Conservation (phyloP, 2,888 invertebrate species). For the Folsomia candida region DNA sequence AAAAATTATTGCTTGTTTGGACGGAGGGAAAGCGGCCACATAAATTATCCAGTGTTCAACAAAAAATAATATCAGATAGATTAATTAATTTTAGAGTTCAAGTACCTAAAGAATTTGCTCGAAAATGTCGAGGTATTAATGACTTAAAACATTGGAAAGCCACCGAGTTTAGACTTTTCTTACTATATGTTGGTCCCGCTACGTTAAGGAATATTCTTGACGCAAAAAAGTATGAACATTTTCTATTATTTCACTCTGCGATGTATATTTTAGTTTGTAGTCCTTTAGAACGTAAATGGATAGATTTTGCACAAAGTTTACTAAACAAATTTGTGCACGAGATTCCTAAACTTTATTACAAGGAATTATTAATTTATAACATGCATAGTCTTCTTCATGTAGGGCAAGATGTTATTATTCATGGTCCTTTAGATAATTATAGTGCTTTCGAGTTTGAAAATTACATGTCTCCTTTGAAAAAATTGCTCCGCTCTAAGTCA, state of each 20-base stretch:
- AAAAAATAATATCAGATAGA: too few species aligned
- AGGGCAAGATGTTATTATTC: neutral
- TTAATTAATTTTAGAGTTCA: too few species aligned
- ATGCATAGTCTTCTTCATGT: neutral
- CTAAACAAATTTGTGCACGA: neutral
- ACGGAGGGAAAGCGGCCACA: too few species aligned
- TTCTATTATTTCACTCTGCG: neutral
- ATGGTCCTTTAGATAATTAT: neutral
- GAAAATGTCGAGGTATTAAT: neutral
- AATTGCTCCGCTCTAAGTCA: neutral
- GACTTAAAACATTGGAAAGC: neutral
- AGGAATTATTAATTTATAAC: neutral
- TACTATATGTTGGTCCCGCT: neutral
- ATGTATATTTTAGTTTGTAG: neutral
- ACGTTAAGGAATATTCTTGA: neutral
- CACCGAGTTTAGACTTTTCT: neutral
- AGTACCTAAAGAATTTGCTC: too few species aligned
- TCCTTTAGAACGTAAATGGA: neutral
- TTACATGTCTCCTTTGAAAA: neutral
- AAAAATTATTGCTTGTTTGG: too few species aligned
- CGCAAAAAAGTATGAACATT: neutral
- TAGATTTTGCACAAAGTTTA: neutral
- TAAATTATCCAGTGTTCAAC: too few species aligned
- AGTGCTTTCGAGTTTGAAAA: constrained; percentile 1
- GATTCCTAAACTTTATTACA: neutral